Percentiles rank a stretch among this genome's conserved stretches.
These are phyloP conservation scores for Sebastes iracundus DNA, from an alignment of 2,797 vertebrate genomes.

Conservation along the genomic window DNA sequence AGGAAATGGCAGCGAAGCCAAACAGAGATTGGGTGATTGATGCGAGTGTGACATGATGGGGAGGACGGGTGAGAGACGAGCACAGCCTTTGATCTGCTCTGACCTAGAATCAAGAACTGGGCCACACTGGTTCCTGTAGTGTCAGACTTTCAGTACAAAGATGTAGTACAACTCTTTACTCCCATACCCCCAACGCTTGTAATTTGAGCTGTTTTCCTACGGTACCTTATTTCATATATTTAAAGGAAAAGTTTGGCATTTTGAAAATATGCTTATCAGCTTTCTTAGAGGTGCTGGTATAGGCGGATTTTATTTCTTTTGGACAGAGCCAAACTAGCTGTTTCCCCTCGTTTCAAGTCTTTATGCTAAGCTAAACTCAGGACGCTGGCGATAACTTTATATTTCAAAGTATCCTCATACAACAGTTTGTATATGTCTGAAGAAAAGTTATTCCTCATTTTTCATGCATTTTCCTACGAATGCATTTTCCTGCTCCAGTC, in stretches of 20 bases:
- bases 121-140: slow-evolving; percentile 7
- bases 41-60: slow-evolving; percentile 28
- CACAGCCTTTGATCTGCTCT: slow-evolving; percentile 41
- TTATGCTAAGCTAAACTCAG: neutral
- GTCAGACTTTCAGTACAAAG: neutral
- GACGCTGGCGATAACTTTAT: neutral
- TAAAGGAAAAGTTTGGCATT: neutral
- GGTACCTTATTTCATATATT: neutral
- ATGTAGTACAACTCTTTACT: neutral
- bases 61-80: slow-evolving; percentile 3
- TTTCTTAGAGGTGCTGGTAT: neutral
- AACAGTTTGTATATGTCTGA: fast-evolving
- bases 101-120: slow-evolving; percentile 39
- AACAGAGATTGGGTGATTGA: slow-evolving; percentile 52
- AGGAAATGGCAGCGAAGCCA: slow-evolving; percentile 44
- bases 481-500: too few species aligned
- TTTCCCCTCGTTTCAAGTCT: neutral
- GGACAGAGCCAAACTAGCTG: neutral
- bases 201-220: neutral
- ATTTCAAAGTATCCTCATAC: too few species aligned
- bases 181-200: neutral
- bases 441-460: too few species aligned
- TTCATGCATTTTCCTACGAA: too few species aligned
- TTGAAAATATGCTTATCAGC: neutral
- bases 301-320: neutral